Conservation (phyloP, 2,797 vertebrate genomes). For the Thaleichthys pacificus region DNA sequence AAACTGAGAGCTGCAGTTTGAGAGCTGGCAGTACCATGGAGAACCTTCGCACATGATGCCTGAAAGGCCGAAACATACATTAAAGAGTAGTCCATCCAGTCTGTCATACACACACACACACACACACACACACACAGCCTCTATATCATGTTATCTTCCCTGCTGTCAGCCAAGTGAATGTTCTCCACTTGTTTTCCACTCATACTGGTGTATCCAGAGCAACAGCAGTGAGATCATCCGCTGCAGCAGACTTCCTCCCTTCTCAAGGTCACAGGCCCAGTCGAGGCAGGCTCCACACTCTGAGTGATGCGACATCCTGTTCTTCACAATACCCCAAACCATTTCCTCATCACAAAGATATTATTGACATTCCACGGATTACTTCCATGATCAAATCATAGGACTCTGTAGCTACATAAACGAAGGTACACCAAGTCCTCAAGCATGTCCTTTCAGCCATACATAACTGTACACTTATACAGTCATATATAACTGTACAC, state of each 20-base stretch:
- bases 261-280: conserved; percentile 1
- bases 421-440: too few relatives aligned
- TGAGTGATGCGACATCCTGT: background rate
- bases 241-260: background rate
- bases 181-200: background rate
- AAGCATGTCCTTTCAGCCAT: too few relatives aligned
- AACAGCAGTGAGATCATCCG: background rate
- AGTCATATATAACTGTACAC: background rate
- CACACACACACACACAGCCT: background rate
- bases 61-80: background rate
- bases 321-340: too few relatives aligned
- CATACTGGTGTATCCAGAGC: background rate
- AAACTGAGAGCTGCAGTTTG: background rate
- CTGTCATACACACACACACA: background rate
- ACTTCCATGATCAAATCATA: too few relatives aligned
- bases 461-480: too few relatives aligned
- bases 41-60: background rate
- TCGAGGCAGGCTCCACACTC: background rate
- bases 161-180: background rate
- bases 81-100: background rate
- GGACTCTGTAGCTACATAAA: too few relatives aligned
- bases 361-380: too few relatives aligned
- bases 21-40: background rate
- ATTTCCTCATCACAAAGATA: too few relatives aligned
- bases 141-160: background rate